A percentile compares a stretch with the other conserved stretches of the same genome.
These are phyloP conservation scores for Sinelater perroti DNA, from an alignment of 2,888 invertebrate species.

Conservation along the genomic window DNA sequence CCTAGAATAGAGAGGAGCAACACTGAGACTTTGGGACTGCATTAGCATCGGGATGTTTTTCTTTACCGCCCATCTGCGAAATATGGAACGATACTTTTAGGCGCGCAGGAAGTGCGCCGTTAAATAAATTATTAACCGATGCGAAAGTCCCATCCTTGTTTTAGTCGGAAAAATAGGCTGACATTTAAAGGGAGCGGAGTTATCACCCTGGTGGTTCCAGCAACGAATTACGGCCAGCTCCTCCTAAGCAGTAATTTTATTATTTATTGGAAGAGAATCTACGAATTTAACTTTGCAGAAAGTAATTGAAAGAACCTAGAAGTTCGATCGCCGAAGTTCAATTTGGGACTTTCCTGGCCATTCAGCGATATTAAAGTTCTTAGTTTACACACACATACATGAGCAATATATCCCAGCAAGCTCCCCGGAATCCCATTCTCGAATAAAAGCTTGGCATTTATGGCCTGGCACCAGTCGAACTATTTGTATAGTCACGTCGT, in stretches of 20 bases:
- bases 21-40: background rate
- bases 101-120: slow-evolving; percentile 1
- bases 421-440: slow-evolving; percentile 17
- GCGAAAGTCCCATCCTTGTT: background rate
- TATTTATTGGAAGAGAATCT: slow-evolving; percentile 15
- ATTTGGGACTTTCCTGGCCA: slow-evolving; percentile 20
- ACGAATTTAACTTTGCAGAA: slow-evolving; percentile 16
- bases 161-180: background rate
- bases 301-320: slow-evolving; percentile 28
- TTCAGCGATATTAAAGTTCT: slow-evolving; percentile 29
- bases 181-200: background rate
- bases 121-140: slow-evolving; percentile 5
- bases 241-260: slow-evolving; percentile 6
- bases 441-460: slow-evolving; percentile 28
- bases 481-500: slow-evolving; percentile 15
- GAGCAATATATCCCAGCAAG: slow-evolving; percentile 18
- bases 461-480: slow-evolving; percentile 22
- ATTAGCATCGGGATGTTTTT: slow-evolving; percentile 9
- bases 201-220: background rate
- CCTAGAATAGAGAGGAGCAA: background rate
- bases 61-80: slow-evolving; percentile 3
- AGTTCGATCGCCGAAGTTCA: slow-evolving; percentile 29
- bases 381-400: slow-evolving; percentile 27
- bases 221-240: slow-evolving; percentile 11
- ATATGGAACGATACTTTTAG: background rate